phyloP scores from a whole-genome alignment of 2,888 invertebrate genomes.

The Pammene aurita region DNA sequence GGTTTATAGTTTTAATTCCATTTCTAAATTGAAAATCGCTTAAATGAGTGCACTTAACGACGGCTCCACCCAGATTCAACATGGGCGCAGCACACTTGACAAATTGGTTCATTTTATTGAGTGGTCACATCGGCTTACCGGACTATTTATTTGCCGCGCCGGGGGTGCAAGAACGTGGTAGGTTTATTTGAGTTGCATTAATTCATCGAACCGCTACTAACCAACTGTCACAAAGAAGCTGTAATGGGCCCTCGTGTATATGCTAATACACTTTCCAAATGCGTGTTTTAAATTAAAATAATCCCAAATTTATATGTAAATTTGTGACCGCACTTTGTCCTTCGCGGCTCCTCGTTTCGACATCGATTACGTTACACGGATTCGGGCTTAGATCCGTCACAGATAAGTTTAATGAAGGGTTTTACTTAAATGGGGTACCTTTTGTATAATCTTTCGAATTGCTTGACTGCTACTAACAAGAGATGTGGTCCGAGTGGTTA shows the following conservation, averaged over 20 bases:
- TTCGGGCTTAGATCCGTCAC: constrained; percentile 70
- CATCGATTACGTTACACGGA: constrained; percentile 80
- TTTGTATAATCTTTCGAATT: constrained; percentile 65
- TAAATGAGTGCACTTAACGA: constrained; percentile 58
- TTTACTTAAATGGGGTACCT: constrained; percentile 68
- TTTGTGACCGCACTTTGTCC: constrained; percentile 79
- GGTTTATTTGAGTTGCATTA: constrained; percentile 50
- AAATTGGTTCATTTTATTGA: constrained; percentile 81
- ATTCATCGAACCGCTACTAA: constrained; percentile 72
- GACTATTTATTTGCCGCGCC: constrained; percentile 54
- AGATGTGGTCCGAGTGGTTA: constrained; percentile 23
- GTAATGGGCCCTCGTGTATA: constrained; percentile 75
- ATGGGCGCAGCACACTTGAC: constrained; percentile 70
- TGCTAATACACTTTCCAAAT: constrained; percentile 79
- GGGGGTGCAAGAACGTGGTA: constrained; percentile 30
- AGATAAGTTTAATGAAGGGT: constrained; percentile 79
- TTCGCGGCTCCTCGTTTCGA: constrained; percentile 74
- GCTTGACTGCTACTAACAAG: constrained; percentile 55
- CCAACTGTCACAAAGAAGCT: constrained; percentile 71
- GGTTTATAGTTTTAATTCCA: constrained; percentile 50
- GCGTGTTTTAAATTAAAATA: constrained; percentile 80
- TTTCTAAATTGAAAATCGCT: constrained; percentile 58
- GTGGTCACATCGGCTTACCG: constrained; percentile 67
- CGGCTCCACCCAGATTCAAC: constrained; percentile 65
- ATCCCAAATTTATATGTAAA: constrained; percentile 81